Evolutionary conservation across 1,140 invertebrate genomes (phyloP).

Genomic region (Lethocerus indicus): DNA sequence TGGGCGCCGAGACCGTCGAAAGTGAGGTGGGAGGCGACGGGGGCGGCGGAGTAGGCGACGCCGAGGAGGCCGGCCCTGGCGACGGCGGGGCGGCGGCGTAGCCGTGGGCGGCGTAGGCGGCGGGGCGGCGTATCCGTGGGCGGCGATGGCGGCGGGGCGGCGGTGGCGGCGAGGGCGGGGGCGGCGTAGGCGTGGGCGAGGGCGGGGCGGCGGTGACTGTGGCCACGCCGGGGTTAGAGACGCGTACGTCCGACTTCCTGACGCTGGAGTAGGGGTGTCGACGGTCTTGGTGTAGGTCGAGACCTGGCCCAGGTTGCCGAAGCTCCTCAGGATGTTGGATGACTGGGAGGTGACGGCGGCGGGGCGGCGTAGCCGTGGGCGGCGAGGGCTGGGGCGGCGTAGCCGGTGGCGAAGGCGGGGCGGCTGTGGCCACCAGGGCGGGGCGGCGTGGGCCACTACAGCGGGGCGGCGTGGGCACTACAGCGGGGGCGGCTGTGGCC

Average conservation of each 20-base stretch:
- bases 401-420: conserved; percentile 20
- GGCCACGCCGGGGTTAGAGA: conserved; percentile 23
- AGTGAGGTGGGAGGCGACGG: no score
- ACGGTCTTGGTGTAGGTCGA: conserved; percentile 23
- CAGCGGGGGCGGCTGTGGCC: conserved; percentile 18
- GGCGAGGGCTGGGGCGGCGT: conserved; percentile 16
- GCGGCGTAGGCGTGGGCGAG: conserved; percentile 13
- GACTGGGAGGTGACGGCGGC: conserved; percentile 20
- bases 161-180: conserved; percentile 12
- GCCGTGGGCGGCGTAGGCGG: conserved; percentile 12
- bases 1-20: no score
- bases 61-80: conserved; percentile 8
- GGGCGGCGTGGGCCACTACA: conserved; percentile 22
- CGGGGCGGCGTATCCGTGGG: no score
- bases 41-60: conserved; percentile 14
- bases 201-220: conserved; percentile 17
- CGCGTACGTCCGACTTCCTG: conserved; percentile 24
- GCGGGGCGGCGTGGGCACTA: conserved; percentile 19
- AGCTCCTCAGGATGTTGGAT: conserved; percentile 22
- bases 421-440: conserved; percentile 19
- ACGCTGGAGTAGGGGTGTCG: conserved; percentile 24
- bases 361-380: conserved; percentile 22
- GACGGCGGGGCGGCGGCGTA: conserved; percentile 11
- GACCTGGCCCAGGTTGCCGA: conserved; percentile 23
- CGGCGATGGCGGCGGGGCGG: no score